These are phyloP conservation scores for Antedon mediterranea DNA, from an alignment of 53 echinoderm and acorn worm genomes.

Conservation along the genomic window DNA sequence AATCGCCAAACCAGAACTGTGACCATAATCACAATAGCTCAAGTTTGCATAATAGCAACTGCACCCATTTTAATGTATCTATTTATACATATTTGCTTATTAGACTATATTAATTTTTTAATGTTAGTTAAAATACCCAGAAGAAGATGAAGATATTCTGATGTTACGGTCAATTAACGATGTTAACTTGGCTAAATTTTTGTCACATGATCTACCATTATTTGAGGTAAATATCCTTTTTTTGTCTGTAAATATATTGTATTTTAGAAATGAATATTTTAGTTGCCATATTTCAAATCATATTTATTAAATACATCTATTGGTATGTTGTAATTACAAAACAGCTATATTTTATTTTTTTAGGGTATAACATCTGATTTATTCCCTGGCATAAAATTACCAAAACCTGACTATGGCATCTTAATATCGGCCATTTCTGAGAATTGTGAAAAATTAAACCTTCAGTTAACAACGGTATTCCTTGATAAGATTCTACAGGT, in stretches of 20 bases:
- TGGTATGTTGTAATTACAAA: neutral
- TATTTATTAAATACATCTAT: neutral
- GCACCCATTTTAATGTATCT: neutral
- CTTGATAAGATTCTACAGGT: conserved; percentile 98
- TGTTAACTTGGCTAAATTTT: conserved; percentile 93
- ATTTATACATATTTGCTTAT: neutral
- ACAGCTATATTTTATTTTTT: conserved; percentile 3
- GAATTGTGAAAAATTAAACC: conserved; percentile 80
- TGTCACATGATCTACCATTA: conserved; percentile 92
- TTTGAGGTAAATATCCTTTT: conserved; percentile 41
- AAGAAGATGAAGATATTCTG: conserved; percentile 91
- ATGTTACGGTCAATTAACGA: conserved; percentile 97
- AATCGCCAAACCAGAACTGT: too few species aligned
- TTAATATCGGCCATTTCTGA: conserved; percentile 55
- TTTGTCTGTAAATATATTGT: too few species aligned
- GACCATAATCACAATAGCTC: neutral
- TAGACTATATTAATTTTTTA: neutral
- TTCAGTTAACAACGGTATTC: conserved; percentile 82
- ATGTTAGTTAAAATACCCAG: conserved; percentile 79
- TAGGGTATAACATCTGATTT: conserved; percentile 98
- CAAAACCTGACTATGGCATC: conserved; percentile 83
- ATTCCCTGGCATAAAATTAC: conserved; percentile 82
- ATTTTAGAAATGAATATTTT: too few species aligned
- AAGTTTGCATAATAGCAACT: neutral
- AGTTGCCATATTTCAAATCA: too few species aligned